Evolutionary conservation across 2,113 vertebrate genomes (phyloP).

Genomic region (Bolborhynchus lineola): DNA sequence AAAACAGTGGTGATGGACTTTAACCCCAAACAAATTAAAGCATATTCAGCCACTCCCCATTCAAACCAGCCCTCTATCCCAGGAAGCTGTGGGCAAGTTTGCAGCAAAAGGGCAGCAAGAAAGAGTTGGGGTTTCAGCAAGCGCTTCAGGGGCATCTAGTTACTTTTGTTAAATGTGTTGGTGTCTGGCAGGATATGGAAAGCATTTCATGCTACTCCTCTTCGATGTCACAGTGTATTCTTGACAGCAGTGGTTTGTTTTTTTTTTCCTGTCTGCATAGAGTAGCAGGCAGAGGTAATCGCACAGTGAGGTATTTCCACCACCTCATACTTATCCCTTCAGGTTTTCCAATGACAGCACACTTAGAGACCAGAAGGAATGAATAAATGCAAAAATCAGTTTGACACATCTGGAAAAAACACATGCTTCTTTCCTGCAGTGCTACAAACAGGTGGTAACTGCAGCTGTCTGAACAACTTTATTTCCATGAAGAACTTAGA

Average conservation of each 20-base stretch:
- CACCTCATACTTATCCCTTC: background rate
- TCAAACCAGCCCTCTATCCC: background rate
- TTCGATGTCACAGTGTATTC: background rate
- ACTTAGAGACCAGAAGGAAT: background rate
- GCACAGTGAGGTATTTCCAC: background rate
- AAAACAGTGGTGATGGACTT: background rate
- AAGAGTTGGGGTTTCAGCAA: background rate
- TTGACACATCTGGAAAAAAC: slow-evolving; percentile 12
- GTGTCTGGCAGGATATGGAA: background rate
- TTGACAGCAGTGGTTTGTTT: accelerated
- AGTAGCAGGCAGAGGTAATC: background rate
- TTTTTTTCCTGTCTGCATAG: background rate
- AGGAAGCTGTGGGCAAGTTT: too few relatives aligned
- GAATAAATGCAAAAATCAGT: background rate
- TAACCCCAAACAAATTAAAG: background rate
- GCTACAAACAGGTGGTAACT: background rate
- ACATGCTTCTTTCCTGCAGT: background rate
- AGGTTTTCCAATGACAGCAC: background rate
- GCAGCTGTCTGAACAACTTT: background rate
- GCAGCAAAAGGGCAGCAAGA: accelerated
- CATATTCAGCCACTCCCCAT: accelerated
- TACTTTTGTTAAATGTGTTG: accelerated
- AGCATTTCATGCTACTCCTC: background rate
- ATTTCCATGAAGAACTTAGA: background rate
- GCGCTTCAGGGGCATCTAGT: accelerated